Percentiles rank a stretch among this genome's conserved stretches.
Evolutionary conservation across 2,888 invertebrate species (phyloP).

Genomic region (Amorpha juglandis): DNA sequence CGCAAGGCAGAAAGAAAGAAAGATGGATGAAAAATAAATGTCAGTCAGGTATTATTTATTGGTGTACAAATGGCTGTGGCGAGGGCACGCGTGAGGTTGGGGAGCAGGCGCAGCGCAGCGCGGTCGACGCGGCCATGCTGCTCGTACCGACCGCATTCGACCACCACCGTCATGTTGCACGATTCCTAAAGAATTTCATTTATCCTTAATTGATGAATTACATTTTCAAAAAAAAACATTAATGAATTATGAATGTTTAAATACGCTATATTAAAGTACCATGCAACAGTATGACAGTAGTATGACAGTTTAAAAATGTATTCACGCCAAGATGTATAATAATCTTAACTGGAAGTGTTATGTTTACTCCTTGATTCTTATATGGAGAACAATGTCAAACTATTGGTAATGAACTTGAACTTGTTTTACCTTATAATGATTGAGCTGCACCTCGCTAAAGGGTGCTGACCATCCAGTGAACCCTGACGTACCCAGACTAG

Average conservation of each 20-base stretch:
- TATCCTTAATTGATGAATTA: neutral
- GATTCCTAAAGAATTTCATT: slow-evolving; percentile 66
- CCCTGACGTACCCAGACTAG: slow-evolving; percentile 82
- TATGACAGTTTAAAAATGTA: neutral
- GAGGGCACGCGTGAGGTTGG: slow-evolving; percentile 58
- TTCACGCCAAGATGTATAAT: neutral
- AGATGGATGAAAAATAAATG: slow-evolving; percentile 16
- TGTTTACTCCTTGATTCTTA: slow-evolving; percentile 32
- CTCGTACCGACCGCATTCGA: slow-evolving; percentile 69
- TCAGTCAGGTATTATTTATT: slow-evolving; percentile 57
- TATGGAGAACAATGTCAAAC: slow-evolving; percentile 34
- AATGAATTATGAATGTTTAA: neutral
- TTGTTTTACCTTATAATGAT: slow-evolving; percentile 85
- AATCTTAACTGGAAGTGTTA: slow-evolving; percentile 7
- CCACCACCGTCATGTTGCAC: slow-evolving; percentile 76
- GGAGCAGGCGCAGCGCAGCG: slow-evolving; percentile 63
- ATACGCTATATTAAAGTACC: neutral
- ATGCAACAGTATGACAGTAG: neutral
- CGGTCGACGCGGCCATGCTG: slow-evolving; percentile 65
- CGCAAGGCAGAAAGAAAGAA: too few relatives aligned
- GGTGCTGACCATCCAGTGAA: slow-evolving; percentile 84
- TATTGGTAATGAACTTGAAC: slow-evolving; percentile 40
- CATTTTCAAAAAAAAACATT: neutral
- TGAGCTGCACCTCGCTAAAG: slow-evolving; percentile 85
- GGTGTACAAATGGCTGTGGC: slow-evolving; percentile 55